Evolutionary conservation across 2,113 vertebrate species (phyloP).

Genomic region (Bettongia penicillata): DNA sequence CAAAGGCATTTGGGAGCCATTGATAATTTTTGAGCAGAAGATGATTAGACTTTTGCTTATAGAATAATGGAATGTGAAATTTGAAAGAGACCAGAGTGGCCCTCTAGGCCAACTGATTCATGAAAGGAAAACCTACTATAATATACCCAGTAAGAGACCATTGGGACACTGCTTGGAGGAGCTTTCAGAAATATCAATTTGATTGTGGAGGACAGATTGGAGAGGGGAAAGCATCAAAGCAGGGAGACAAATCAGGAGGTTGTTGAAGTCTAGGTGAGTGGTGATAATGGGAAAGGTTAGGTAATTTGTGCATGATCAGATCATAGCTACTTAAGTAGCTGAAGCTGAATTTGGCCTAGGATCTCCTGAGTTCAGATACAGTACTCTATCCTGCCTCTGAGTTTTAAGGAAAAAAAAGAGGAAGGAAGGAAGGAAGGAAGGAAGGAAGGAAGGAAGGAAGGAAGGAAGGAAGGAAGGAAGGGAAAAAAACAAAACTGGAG

Average conservation of each 20-base stretch:
- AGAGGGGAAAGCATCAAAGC: background rate
- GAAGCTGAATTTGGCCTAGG: background rate
- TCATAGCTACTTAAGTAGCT: background rate
- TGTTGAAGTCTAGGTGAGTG: background rate
- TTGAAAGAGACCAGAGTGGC: background rate
- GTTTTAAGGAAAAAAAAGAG: background rate
- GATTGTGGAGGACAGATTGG: background rate
- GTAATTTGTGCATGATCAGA: background rate
- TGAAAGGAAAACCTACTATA: background rate
- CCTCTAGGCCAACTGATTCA: background rate
- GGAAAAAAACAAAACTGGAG: background rate
- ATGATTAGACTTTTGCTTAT: background rate
- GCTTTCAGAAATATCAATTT: background rate
- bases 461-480: too few species aligned
- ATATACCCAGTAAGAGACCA: background rate
- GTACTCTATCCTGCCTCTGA: background rate
- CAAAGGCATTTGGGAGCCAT: background rate
- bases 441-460: too few species aligned
- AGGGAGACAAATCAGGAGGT: background rate
- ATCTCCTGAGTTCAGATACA: background rate
- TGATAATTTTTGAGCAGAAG: background rate
- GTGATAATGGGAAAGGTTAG: background rate
- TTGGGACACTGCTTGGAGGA: background rate
- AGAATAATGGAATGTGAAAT: background rate
- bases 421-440: too few species aligned